Conservation (phyloP, 2,888 invertebrate genomes). For the Tanaodytes sp. region DNA sequence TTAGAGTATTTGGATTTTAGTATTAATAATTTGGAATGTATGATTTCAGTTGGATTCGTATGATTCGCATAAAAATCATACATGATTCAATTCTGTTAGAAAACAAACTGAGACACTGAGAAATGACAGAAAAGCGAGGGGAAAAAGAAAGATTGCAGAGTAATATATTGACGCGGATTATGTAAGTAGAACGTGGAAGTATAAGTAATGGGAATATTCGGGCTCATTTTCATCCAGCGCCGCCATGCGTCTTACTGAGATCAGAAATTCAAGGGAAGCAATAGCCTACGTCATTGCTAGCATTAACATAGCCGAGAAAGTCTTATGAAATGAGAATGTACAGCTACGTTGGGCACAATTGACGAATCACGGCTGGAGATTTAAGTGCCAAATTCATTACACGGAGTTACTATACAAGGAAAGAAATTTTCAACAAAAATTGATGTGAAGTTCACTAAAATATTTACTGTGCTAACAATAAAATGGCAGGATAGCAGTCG, state of each 20-base stretch:
- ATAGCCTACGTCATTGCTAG: constrained; percentile 49
- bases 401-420: no score
- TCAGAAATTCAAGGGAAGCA: constrained; percentile 51
- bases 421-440: no score
- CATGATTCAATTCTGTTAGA: no score
- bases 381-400: constrained; percentile 35
- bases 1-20: no score
- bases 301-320: constrained; percentile 49
- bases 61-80: no score
- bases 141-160: constrained; percentile 16
- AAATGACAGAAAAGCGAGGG: neutral
- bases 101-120: no score
- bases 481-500: no score
- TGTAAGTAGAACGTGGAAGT: constrained; percentile 55
- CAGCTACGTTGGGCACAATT: constrained; percentile 44
- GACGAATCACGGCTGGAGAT: constrained; percentile 23
- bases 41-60: no score
- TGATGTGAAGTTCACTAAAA: no score
- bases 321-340: constrained; percentile 50
- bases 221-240: constrained; percentile 35
- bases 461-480: no score
- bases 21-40: no score
- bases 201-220: constrained; percentile 53
- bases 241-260: constrained; percentile 44
- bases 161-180: constrained; percentile 58